Base-by-base conservation (phyloP, 2,888 invertebrate genomes). In the Agonopterix alstromeriana region DNA sequence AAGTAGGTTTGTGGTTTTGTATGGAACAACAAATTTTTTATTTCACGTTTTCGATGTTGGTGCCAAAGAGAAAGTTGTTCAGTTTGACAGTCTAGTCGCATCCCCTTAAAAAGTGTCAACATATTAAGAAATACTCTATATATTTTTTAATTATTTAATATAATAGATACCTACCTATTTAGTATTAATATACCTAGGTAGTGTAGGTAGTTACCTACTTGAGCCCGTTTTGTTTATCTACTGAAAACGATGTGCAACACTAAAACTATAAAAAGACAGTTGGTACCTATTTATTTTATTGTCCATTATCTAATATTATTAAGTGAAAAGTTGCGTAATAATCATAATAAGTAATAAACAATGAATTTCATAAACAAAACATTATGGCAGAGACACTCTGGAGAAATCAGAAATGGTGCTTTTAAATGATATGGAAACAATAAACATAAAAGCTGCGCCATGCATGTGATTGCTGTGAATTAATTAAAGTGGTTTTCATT, bases 401-500 rank as follows among this genome's bases (percentile, higher is more conserved):
- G 87, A 88, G 87, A 84, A 88, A 88, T 87, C 85, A 85, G 76
- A 83, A 77, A 73, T 70, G 70, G 67, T 73, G 79, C 73, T 82
- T 83, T 81, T 81, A 80, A 84, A 81, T 82, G 78, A 81, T 85
- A 85, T 82, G 77, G 73, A 83, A 82, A 84, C 79, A 82, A 86
- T 86, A 84, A 86, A 85, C 82, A 78, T 87, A 85, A 87, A 86
- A 85, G 80, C 81, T 67, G 71, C 68, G 76, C 63, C 69, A 67
- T 73, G 75, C 70, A 67, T 69, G 68, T 82, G 86, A 86, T 86
- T 83, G 83, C 82, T 80, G 85, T 80, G 87, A 83, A 87, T 86
- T 87, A 86, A 88, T 88, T 86, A 86, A 78, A 84, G 82, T 85
- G 84, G 76, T 77, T 85, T 86, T 86, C 83, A 83, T 86, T 83